Conservation (phyloP, 2,888 invertebrate species). For the Pseudococcus jackbeardsleyi region DNA sequence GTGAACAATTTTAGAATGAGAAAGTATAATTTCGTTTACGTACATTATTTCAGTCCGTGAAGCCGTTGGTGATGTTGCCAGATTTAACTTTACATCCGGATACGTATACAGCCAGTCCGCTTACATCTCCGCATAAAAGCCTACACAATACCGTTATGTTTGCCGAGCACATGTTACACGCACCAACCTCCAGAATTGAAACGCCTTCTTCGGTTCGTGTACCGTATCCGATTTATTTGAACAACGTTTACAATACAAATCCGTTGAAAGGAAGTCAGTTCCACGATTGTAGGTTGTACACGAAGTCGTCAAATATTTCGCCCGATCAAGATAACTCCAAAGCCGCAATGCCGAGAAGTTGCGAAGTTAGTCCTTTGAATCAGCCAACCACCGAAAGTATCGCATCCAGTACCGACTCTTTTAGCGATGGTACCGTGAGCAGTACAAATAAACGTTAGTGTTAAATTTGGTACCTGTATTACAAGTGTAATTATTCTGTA, state of each 20-base stretch:
- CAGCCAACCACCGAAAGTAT: constrained; percentile 46
- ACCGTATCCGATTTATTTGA: constrained; percentile 57
- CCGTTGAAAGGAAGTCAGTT: constrained; percentile 7
- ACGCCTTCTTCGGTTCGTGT: constrained; percentile 46
- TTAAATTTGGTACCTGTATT: neutral
- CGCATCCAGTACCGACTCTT: constrained; percentile 59
- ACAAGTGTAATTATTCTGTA: neutral
- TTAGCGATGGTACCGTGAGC: constrained; percentile 61
- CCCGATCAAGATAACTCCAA: neutral
- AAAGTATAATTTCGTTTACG: too few relatives aligned
- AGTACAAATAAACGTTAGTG: constrained; percentile 62
- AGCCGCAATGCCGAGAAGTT: neutral
- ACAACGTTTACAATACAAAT: neutral
- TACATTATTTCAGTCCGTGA: neutral
- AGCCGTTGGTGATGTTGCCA: constrained; percentile 66
- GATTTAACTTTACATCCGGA: constrained; percentile 66
- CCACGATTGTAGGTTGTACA: constrained; percentile 26
- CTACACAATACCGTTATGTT: constrained; percentile 60
- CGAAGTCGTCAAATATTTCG: neutral
- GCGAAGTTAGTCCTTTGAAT: constrained; percentile 5
- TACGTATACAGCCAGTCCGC: constrained; percentile 66
- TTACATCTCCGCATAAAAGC: constrained; percentile 64
- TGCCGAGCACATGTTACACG: constrained; percentile 63
- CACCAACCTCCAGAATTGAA: constrained; percentile 53
- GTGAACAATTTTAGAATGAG: too few relatives aligned